A percentile compares a stretch with the other conserved stretches of the same genome.
phyloP scores from a whole-genome alignment of 2,113 vertebrate genomes.

The Chroicocephalus ridibundus region DNA sequence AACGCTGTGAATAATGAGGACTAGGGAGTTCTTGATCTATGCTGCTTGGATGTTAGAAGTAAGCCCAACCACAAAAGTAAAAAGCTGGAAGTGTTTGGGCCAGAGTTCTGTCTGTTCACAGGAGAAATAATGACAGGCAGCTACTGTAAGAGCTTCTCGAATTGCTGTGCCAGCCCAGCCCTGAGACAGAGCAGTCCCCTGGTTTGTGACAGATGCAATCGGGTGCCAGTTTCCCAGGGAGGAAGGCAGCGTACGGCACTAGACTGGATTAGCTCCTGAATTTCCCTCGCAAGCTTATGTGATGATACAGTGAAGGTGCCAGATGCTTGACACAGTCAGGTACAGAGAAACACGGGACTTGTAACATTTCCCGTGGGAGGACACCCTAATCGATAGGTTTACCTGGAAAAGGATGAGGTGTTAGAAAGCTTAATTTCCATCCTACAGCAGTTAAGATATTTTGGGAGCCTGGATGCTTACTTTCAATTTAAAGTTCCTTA shows the following conservation, averaged over 20 bases:
- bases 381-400: not conserved
- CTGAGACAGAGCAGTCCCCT: not conserved
- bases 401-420: not conserved
- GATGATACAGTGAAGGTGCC: not conserved
- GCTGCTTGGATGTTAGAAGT: not conserved
- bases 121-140: not conserved
- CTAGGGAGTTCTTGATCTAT: not conserved
- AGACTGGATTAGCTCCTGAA: not conserved
- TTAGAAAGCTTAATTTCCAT: not conserved
- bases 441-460: not conserved
- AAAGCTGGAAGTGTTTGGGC: not conserved
- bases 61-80: not conserved
- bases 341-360: not conserved
- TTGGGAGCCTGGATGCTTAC: not conserved
- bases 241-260: too few species aligned
- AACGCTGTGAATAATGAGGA: rapidly evolving
- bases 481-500: not conserved
- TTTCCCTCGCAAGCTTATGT: not conserved
- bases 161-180: not conserved
- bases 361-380: not conserved
- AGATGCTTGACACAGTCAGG: not conserved
- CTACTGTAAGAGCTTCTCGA: not conserved
- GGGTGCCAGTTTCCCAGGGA: not conserved
- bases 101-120: not conserved
- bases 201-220: not conserved